These are phyloP conservation scores for Frankliniella intonsa DNA, from an alignment of 2,888 invertebrate genomes.

Conservation along the genomic window DNA sequence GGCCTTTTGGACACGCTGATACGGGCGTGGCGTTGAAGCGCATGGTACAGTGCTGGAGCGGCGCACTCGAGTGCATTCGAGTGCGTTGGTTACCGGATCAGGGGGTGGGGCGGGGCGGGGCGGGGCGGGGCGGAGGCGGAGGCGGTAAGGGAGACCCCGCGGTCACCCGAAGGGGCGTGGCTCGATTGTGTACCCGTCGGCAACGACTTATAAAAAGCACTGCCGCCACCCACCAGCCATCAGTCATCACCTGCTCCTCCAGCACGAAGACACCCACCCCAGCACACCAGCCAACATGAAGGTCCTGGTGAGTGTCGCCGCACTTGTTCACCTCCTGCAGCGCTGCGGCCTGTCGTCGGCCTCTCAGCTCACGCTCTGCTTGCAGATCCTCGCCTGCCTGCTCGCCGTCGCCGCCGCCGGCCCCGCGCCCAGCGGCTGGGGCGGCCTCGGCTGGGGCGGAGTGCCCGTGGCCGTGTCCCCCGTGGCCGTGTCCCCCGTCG, in stretches of 20 bases:
- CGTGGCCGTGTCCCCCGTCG: not conserved
- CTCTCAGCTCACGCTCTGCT: not conserved
- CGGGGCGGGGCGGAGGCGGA: not conserved
- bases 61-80: not conserved
- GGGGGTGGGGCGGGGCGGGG: not conserved
- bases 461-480: not conserved
- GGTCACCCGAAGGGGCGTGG: not conserved
- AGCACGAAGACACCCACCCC: not conserved
- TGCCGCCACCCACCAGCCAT: not conserved
- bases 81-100: not conserved
- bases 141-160: not conserved
- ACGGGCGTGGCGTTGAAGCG: too few relatives aligned
- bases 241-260: not conserved
- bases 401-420: not conserved
- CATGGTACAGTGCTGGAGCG: too few relatives aligned
- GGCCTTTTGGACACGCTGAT: too few relatives aligned
- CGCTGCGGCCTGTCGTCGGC: too few relatives aligned
- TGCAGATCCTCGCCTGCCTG: not conserved
- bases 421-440: not conserved
- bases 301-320: not conserved
- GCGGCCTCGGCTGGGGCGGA: slow-evolving; percentile 11
- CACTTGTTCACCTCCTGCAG: too few relatives aligned
- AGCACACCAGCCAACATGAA: not conserved
- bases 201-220: not conserved
- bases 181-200: not conserved